Base-by-base conservation (phyloP, 2,888 invertebrate genomes). In the Poecilobothrus nobilitatus region DNA sequence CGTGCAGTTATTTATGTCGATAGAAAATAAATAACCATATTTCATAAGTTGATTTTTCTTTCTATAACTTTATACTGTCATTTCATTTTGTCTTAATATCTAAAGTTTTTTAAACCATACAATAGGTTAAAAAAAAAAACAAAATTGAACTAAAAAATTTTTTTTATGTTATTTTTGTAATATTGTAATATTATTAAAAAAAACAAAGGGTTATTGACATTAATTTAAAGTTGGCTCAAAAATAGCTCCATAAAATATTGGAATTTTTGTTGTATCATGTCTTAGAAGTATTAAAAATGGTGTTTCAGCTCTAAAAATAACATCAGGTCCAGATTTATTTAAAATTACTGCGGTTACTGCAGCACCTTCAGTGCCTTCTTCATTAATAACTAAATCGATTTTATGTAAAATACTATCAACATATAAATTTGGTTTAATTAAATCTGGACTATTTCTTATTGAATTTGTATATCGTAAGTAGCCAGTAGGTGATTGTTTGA, bases 281-380 rank as follows among this genome's bases (percentile, higher is more conserved):
- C 88, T 84, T 70, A 91, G 87, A 74, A 89, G 84, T 74, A 90
- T 85, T 44, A 89, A 76, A 76, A 90, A 91, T 0, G 91, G 91
- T 66, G 86, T 83, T 74, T 90, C 87, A 5, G 86, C 87, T 65
- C 84, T 80, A 71, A 82, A 80, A 3, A 77, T 69, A 0, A 83
- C 77, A 74, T 83, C 82, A 10, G 83, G 83, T 0, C 87, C 87
- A 63, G 84, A 84, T 70, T 86, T 82, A 8, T 84, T 81, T 27
- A 89, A 75, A 67, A 83, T 79, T 0, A 86, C 82, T 0, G 84
- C 79, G 0, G 89, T 88, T 0, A 86, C 86, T 7, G 82, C 88
- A 0, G 89, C 87, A 0, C 89, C 90, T 76, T 87, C 87, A 0
- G 89, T 89, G 1, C 89, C 89, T 33, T 84, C 84, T 74, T 90